Evolutionary conservation across 2,797 vertebrate genomes (phyloP).

Genomic region (Microctenopoma steveboyesi): DNA sequence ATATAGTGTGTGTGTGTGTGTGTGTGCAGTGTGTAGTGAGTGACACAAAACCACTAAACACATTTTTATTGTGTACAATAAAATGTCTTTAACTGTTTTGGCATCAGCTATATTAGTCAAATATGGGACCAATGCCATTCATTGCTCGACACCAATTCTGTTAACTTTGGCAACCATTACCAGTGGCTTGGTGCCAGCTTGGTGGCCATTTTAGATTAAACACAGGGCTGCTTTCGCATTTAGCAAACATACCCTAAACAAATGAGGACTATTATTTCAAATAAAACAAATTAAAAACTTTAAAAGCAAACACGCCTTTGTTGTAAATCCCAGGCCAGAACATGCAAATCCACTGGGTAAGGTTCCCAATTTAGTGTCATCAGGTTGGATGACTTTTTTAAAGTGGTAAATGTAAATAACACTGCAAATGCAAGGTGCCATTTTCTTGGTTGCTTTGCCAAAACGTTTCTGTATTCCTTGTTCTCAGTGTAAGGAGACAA

Average conservation of each 20-base stretch:
- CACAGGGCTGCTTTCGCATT: neutral
- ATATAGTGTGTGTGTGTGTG: neutral
- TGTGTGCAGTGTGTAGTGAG: neutral
- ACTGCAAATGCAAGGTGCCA: neutral
- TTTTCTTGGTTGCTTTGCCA: neutral
- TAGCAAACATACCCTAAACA: neutral
- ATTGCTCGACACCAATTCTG: neutral
- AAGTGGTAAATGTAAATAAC: neutral
- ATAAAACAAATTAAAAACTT: neutral
- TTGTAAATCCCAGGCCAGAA: neutral
- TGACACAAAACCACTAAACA: neutral
- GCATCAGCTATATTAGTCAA: neutral
- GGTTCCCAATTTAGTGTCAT: slow-evolving; percentile 1
- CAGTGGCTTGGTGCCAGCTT: neutral
- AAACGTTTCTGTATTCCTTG: neutral
- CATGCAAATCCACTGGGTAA: slow-evolving; percentile 21
- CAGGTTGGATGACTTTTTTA: neutral
- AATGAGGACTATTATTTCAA: neutral
- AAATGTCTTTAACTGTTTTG: neutral
- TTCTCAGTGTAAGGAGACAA: neutral
- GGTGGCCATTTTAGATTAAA: neutral
- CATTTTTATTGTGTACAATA: neutral
- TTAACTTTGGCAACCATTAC: neutral
- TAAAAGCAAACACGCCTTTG: neutral
- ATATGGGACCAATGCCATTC: neutral